Evolutionary conservation across 2,888 invertebrate genomes (phyloP).

Genomic region (Polyommatus icarus): DNA sequence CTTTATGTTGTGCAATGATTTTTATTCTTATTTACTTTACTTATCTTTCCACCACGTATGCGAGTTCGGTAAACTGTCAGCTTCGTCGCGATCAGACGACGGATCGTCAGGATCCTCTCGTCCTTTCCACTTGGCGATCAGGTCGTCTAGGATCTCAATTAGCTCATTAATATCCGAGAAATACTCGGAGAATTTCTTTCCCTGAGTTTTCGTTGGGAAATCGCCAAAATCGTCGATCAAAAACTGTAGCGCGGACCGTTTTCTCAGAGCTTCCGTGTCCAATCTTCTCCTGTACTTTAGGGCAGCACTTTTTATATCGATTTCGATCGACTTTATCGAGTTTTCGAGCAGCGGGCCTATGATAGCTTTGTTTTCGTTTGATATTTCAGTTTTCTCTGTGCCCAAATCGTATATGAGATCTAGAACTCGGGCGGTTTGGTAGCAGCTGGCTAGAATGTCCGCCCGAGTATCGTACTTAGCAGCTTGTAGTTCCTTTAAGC

Average conservation of each 20-base stretch:
- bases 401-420: conserved; percentile 28
- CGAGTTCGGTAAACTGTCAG: conserved; percentile 29
- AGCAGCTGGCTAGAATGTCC: background rate
- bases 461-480: conserved; percentile 39
- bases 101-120: conserved; percentile 33
- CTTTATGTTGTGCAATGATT: background rate
- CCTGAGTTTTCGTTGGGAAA: conserved; percentile 20
- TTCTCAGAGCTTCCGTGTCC: conserved; percentile 34
- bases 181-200: conserved; percentile 30
- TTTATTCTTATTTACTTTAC: background rate
- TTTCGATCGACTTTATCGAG: conserved; percentile 15
- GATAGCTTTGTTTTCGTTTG: conserved; percentile 20
- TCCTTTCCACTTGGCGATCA: conserved; percentile 34
- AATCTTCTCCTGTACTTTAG: conserved; percentile 35
- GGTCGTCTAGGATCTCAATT: conserved; percentile 32
- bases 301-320: conserved; percentile 36
- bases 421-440: background rate
- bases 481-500: background rate
- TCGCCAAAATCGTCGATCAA: conserved; percentile 36
- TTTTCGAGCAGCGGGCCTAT: conserved; percentile 1
- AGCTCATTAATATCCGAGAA: conserved; percentile 32
- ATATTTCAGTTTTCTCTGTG: background rate
- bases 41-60: conserved; percentile 22
- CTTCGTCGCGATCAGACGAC: conserved; percentile 34
- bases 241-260: conserved; percentile 36